phyloP scores from a whole-genome alignment of 2,888 invertebrate genomes.

The Hirtodrosophila cameraria region DNA sequence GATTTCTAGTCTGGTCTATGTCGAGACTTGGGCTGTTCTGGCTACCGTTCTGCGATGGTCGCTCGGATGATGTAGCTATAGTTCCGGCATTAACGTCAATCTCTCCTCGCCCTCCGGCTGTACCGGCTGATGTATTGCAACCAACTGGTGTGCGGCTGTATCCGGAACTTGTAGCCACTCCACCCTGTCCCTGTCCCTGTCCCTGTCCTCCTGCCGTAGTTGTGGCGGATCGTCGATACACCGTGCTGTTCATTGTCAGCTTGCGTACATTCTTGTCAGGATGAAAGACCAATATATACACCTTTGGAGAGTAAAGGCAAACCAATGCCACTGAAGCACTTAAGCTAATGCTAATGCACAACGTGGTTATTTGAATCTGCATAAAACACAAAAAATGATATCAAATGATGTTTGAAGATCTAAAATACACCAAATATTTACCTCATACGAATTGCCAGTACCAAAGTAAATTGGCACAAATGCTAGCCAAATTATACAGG shows the following conservation, averaged over 20 bases:
- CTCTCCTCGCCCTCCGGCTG: slow-evolving; percentile 3
- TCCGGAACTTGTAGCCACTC: slow-evolving; percentile 59
- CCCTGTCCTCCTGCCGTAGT: slow-evolving; percentile 55
- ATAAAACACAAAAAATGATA: slow-evolving; percentile 10
- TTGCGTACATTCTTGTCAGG: slow-evolving; percentile 91
- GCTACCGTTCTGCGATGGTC: slow-evolving; percentile 25
- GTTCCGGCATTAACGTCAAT: slow-evolving; percentile 22
- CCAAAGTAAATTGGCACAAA: slow-evolving; percentile 93
- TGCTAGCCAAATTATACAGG: slow-evolving; percentile 92
- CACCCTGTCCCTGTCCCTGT: too few species aligned
- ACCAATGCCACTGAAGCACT: slow-evolving; percentile 90
- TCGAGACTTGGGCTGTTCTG: slow-evolving; percentile 26
- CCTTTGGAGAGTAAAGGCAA: slow-evolving; percentile 90
- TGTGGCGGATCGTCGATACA: slow-evolving; percentile 76
- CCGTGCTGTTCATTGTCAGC: slow-evolving; percentile 82
- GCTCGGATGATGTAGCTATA: slow-evolving; percentile 30
- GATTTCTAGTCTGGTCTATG: slow-evolving; percentile 19
- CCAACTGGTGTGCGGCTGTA: slow-evolving; percentile 59
- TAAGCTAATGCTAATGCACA: slow-evolving; percentile 91
- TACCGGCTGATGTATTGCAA: not conserved
- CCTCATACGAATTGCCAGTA: slow-evolving; percentile 91
- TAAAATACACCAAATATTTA: slow-evolving; percentile 78
- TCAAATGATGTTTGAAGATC: not conserved
- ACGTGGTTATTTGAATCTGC: slow-evolving; percentile 90
- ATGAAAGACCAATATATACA: slow-evolving; percentile 91